These are phyloP conservation scores for Clupea harengus DNA, from an alignment of 2,113 vertebrate genomes.

Conservation along the genomic window DNA sequence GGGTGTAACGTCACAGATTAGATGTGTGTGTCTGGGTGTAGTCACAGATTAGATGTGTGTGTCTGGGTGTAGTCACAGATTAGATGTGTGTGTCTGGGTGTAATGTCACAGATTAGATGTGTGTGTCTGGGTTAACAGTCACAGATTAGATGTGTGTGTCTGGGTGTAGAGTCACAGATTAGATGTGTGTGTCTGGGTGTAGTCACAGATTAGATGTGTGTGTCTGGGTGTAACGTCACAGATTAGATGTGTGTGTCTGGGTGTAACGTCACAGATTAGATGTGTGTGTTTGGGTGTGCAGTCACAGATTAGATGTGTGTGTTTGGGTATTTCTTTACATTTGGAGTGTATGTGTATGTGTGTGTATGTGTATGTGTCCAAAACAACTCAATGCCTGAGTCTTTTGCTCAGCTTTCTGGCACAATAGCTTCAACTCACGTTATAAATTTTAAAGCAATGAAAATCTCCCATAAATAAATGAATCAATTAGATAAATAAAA, in stretches of 20 bases:
- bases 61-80: not conserved
- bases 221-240: not conserved
- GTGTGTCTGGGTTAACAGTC: no score
- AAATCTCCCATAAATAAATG: slow-evolving; percentile 18
- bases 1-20: not conserved
- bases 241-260: not conserved
- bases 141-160: not conserved
- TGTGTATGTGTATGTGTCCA: not conserved
- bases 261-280: not conserved
- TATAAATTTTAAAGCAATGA: slow-evolving; percentile 6
- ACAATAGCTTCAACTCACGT: not conserved
- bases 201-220: no score
- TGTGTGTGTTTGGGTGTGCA: not conserved
- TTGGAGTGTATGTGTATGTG: not conserved
- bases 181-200: not conserved
- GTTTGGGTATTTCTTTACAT: not conserved
- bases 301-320: not conserved
- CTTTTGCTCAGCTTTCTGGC: not conserved
- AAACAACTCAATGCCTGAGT: not conserved
- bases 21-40: not conserved
- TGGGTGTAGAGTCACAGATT: no score
- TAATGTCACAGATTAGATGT: no score
- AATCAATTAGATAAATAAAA: slow-evolving; percentile 19
- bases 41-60: no score
- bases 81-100: not conserved